phyloP scores from a whole-genome alignment of 37 sponge, comb jelly and placozoan species.

The Oscarella lobularis region DNA sequence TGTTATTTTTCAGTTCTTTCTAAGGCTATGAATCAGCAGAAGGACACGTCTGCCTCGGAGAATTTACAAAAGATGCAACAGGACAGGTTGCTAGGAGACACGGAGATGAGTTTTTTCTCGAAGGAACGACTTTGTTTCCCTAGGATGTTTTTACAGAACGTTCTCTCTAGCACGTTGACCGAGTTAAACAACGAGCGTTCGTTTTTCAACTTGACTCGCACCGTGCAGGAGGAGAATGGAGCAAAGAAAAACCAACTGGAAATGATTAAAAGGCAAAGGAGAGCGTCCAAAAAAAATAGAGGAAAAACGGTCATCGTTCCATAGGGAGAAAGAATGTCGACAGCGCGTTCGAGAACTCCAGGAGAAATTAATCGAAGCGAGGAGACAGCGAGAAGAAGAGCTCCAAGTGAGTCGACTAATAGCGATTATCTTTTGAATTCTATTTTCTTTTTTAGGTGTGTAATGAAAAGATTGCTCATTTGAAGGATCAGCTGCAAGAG shows the following conservation, averaged over 20 bases:
- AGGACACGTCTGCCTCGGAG: not conserved
- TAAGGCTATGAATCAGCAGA: not conserved
- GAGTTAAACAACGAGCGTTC: too few species aligned
- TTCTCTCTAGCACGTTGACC: not conserved
- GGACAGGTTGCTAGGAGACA: conserved; percentile 2
- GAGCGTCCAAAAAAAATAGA: too few species aligned
- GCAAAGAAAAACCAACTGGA: too few species aligned
- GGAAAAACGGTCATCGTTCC: too few species aligned
- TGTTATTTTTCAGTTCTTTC: too few species aligned
- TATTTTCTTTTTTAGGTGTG: conserved; percentile 52
- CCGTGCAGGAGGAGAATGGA: too few species aligned
- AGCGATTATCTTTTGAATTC: too few species aligned
- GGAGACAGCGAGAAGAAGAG: not conserved
- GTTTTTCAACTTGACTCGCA: too few species aligned
- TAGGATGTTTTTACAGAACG: not conserved
- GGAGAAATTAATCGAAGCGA: not conserved
- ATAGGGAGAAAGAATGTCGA: not conserved
- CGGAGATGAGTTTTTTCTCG: too few species aligned
- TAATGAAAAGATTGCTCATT: conserved; percentile 77
- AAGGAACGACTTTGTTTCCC: too few species aligned
- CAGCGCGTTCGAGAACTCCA: not conserved
- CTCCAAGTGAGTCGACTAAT: too few species aligned
- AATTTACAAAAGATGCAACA: not conserved
- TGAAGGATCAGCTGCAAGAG: conserved; percentile 73
- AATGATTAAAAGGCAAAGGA: too few species aligned